phyloP scores from a whole-genome alignment of 1,140 invertebrate species.

The Temnothorax curvispinosus region DNA sequence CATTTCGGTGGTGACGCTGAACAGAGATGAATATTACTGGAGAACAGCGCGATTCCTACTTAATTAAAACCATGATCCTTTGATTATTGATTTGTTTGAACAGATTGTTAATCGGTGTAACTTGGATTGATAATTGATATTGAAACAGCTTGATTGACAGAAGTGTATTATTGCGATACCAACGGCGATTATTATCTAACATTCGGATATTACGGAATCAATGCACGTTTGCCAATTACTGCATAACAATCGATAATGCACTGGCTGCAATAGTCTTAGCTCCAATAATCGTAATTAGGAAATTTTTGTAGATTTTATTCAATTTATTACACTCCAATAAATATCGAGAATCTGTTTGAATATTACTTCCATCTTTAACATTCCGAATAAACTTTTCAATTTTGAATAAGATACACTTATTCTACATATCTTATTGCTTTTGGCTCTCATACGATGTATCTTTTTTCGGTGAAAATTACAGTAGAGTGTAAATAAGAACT shows the following conservation, averaged over 20 bases:
- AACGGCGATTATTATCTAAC: background rate
- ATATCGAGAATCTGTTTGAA: background rate
- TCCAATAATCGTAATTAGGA: background rate
- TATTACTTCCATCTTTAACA: background rate
- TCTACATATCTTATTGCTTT: background rate
- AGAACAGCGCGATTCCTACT: background rate
- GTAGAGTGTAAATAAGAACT: too few species aligned
- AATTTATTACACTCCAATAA: conserved; percentile 7
- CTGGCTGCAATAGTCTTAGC: background rate
- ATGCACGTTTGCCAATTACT: background rate
- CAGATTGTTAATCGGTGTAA: background rate
- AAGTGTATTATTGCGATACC: background rate
- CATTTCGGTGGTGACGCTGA: background rate
- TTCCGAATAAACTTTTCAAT: conserved; percentile 2
- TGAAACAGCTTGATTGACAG: background rate
- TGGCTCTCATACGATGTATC: background rate
- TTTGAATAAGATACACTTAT: background rate
- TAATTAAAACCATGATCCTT: background rate
- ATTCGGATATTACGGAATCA: conserved; percentile 19
- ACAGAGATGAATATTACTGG: background rate
- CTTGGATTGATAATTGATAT: background rate
- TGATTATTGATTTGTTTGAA: background rate
- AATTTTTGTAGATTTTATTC: background rate
- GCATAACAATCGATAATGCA: conserved; percentile 9
- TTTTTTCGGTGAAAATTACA: background rate